These are phyloP conservation scores for Pterocles orientalis DNA, from an alignment of 2,113 vertebrate genomes.

Conservation along the genomic window DNA sequence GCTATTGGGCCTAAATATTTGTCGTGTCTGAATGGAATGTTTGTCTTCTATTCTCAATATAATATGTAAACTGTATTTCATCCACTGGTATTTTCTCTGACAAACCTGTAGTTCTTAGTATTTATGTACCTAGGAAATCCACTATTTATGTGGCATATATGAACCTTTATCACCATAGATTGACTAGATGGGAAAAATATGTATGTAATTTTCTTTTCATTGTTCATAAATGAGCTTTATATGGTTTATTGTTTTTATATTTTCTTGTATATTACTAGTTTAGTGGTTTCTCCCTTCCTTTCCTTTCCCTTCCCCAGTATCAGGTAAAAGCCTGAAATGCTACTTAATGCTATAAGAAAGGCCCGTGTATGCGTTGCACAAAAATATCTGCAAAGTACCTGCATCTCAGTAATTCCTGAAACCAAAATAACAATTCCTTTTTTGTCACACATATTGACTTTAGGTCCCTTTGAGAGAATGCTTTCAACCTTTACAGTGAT, in stretches of 20 bases:
- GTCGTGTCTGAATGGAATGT: not conserved
- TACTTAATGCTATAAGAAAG: not conserved
- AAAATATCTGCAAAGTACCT: conserved; percentile 23
- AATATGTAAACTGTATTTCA: conserved; percentile 36
- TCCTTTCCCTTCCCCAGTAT: not conserved
- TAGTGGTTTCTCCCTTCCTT: too few species aligned
- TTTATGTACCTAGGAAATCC: not conserved
- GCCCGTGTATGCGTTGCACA: not conserved
- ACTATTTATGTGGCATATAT: not conserved
- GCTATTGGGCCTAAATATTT: conserved; percentile 52
- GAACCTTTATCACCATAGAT: not conserved
- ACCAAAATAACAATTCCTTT: not conserved
- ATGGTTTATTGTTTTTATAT: not conserved
- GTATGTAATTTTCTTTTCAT: not conserved
- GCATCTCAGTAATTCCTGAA: not conserved
- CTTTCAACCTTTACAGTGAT: not conserved
- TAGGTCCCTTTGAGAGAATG: not conserved
- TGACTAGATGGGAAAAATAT: not conserved
- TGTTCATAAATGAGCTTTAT: not conserved
- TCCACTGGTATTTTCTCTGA: not conserved
- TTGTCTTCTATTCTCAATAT: conserved; percentile 18
- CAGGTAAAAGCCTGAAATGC: conserved; percentile 9
- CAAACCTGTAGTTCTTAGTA: not conserved
- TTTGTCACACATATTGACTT: not conserved
- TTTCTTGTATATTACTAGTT: not conserved